A percentile compares a stretch with the other conserved stretches of the same genome.
Evolutionary conservation across 2,113 vertebrate genomes (phyloP).

Genomic region (Pygoscelis adeliae): DNA sequence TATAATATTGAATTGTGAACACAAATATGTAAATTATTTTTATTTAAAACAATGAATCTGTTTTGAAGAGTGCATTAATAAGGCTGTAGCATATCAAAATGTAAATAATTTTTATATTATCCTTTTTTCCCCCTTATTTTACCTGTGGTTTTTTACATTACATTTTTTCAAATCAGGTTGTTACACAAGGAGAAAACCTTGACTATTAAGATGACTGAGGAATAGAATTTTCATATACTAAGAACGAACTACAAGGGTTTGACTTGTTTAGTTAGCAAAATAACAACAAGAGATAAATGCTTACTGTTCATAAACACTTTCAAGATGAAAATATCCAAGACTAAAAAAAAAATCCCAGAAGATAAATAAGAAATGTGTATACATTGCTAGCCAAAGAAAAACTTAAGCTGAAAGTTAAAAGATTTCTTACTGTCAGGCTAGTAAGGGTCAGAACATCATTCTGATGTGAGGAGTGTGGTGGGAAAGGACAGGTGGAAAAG

Average conservation of each 20-base stretch:
- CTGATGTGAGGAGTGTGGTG: background rate
- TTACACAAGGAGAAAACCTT: background rate
- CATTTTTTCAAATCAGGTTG: background rate
- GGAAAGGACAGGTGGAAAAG: background rate
- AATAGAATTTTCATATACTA: background rate
- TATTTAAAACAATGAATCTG: background rate
- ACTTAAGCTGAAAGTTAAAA: background rate
- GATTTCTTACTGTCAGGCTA: background rate
- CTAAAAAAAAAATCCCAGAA: background rate
- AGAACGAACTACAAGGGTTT: background rate
- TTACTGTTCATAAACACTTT: background rate
- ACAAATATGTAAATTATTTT: background rate
- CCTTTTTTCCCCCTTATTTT: background rate
- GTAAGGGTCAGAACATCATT: background rate
- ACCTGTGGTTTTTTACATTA: background rate
- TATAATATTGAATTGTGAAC: background rate
- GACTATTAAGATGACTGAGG: background rate
- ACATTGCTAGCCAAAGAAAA: background rate
- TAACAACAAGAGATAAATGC: background rate
- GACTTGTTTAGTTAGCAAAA: background rate
- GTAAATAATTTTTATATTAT: background rate
- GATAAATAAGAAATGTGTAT: accelerated
- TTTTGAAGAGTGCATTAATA: background rate
- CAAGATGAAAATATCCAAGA: background rate
- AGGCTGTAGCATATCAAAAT: background rate